Evolutionary conservation across 1,140 invertebrate genomes (phyloP), one percentile per base, ranked within the genome.

Genomic region (Ceratina australensis): DNA sequence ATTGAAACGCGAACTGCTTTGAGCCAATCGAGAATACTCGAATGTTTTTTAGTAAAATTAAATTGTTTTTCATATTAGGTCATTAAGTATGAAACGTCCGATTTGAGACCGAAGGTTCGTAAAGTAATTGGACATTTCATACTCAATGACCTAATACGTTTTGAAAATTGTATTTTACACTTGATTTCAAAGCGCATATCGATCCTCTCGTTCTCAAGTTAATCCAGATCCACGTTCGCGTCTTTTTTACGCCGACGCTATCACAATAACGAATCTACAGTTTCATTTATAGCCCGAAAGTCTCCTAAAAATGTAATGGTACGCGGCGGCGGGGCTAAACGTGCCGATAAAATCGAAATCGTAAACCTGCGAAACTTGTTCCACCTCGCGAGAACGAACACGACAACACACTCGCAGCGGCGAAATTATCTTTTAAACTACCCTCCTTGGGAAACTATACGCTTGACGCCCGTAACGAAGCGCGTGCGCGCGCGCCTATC

Each of bases 391-490:
- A 16, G n/a, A 77, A 77, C 10, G 74, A 54, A 71, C 56, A 26
- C 80, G 73, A 68, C 65, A 67, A 65, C 80, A 42, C 49, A 28
- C n/a, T n/a, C n/a, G 67, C 73, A 66, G 52, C 42, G 68, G 63
- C 57, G 71, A 77, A 82, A 84, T 84, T 84, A 83, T 80, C 72
- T 76, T 83, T 75, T 52, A 67, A 75, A 74, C 81, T 59, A 65
- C 56, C 72, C 79, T 72, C 72, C 72, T n/a, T 67, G 59, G 65
- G 59, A 67, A 84, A 82, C 77, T 76, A 65, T 57, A 49, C 71
- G 71, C n/a, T 74, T 69, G 64, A 56, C 80, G 33, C 33, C 33
- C 33, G 33, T 10, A 42, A 42, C 33, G 52, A 54, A 16, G 52
- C 33, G 64, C n/a, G 42, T 4, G 33, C 15, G 10, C 22, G 24